These are phyloP conservation scores for Eriosoma lanigerum DNA, from an alignment of 1,140 invertebrate genomes.

Conservation along the genomic window DNA sequence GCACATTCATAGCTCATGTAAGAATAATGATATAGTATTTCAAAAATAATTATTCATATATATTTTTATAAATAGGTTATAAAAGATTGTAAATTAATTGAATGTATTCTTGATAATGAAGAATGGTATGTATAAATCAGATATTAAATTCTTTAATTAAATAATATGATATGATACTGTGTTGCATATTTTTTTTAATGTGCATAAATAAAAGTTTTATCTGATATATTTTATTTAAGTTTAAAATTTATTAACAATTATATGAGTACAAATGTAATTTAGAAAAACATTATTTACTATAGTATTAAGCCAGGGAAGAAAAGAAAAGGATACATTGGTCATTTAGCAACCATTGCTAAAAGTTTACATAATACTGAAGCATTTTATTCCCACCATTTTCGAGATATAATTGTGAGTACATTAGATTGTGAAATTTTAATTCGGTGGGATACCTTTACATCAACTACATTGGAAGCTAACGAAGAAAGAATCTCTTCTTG, in stretches of 20 bases:
- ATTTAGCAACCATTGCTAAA: conserved; percentile 46
- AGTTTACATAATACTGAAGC: conserved; percentile 39
- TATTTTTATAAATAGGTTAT: conserved; percentile 24
- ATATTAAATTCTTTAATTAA: too few relatives aligned
- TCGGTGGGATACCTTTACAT: conserved; percentile 33
- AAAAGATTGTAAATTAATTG: conserved; percentile 49
- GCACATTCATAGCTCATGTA: conserved; percentile 45
- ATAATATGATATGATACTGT: too few relatives aligned
- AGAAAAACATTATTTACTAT: background rate
- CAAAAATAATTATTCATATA: background rate
- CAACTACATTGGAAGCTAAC: conserved; percentile 31
- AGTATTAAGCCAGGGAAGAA: conserved; percentile 45
- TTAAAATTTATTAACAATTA: too few relatives aligned
- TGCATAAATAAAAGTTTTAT: too few relatives aligned
- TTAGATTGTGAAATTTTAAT: conserved; percentile 24
- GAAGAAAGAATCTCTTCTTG: conserved; percentile 38
- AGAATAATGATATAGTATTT: background rate
- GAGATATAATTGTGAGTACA: conserved; percentile 42
- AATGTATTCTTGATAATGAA: conserved; percentile 42
- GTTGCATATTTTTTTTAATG: too few relatives aligned
- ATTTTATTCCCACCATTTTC: conserved; percentile 35
- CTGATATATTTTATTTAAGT: too few relatives aligned
- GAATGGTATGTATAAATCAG: conserved; percentile 14
- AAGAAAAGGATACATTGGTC: conserved; percentile 39
- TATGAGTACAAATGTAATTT: too few relatives aligned